Base-by-base conservation (phyloP, 2,797 vertebrate species). In the Tachyglossus aculeatus region DNA sequence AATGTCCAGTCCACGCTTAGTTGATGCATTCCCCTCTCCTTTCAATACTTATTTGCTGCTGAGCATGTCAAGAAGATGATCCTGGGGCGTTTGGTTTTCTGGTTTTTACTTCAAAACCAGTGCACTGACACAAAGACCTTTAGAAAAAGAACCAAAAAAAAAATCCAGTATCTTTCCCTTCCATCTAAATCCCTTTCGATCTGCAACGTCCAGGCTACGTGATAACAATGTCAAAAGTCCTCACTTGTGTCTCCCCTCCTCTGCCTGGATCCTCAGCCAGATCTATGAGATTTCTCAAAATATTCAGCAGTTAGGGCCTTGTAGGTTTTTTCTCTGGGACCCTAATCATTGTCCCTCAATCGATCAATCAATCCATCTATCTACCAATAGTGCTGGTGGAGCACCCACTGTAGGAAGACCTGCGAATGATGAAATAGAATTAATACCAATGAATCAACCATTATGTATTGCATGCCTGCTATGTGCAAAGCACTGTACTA, bases 221-320 rank as follows among this genome's bases (percentile, higher is more conserved):
- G 11, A 63, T 51, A 80, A 57, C 4, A 57, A 66, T 24, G 50
- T 74, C 74, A 83, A 2, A 78, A 79, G 64, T 60, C 73, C 64
- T 80, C 75, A 39, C 38, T 57, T 48, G 57, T 44, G 33, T 85
- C 31, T 31, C 15, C 13, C 47, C 66, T 52, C 38, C 71, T 74
- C 2, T 74, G 61, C 52, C 78, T 70, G 27, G 21, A 86, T n/a
- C n/a, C n/a, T n/a, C n/a, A n/a, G n/a, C n/a, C n/a, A n/a, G n/a
- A n/a, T n/a, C n/a, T n/a, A n/a, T n/a, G n/a, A n/a, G n/a, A n/a
- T 55, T 63, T 51, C 47, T 71, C 13, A 51, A 65, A 32, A 7
- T 51, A 55, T 52, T 71, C 53, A 50, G 32, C 16, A 9, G 32
- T 18, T 6, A 50, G 31, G 34, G 8, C 64, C 47, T 61, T 61